Percentiles rank a stretch among this genome's conserved stretches.
phyloP scores from a whole-genome alignment of 2,113 vertebrate genomes.

The Procapra przewalskii region DNA sequence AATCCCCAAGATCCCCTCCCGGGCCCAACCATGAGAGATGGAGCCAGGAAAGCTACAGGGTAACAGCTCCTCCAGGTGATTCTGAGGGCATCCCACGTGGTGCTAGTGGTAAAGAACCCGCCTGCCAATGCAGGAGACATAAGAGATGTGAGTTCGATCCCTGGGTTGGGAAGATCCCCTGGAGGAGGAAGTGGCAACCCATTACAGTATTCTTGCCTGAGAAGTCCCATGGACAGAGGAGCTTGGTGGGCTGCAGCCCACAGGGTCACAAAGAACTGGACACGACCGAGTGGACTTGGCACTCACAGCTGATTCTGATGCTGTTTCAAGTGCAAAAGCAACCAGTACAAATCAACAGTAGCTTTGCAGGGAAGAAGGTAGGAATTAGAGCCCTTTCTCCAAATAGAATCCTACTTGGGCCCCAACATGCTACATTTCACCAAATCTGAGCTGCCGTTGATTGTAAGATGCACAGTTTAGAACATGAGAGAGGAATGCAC shows the following conservation, averaged over 20 bases:
- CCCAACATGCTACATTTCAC: background rate
- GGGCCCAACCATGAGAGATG: background rate
- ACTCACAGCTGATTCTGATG: background rate
- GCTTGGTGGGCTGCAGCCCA: background rate
- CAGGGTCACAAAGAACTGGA: background rate
- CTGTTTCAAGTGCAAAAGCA: background rate
- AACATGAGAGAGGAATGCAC: background rate
- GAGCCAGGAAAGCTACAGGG: background rate
- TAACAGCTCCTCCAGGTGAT: background rate
- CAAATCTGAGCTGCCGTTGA: background rate
- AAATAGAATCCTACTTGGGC: background rate
- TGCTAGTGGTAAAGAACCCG: background rate
- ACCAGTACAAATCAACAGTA: background rate
- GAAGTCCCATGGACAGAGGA: background rate
- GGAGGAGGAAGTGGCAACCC: background rate
- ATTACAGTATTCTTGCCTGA: background rate
- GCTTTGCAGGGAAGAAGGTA: background rate
- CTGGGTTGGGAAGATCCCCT: background rate
- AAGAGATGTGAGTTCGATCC: background rate
- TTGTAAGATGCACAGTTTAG: background rate
- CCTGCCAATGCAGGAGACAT: background rate
- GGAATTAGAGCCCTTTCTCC: background rate
- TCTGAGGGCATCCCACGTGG: background rate
- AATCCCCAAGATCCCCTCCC: background rate
- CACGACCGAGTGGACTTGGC: rapidly evolving